Evolutionary conservation across 2,888 invertebrate species (phyloP).

Genomic region (Cecidostiba fungosa): DNA sequence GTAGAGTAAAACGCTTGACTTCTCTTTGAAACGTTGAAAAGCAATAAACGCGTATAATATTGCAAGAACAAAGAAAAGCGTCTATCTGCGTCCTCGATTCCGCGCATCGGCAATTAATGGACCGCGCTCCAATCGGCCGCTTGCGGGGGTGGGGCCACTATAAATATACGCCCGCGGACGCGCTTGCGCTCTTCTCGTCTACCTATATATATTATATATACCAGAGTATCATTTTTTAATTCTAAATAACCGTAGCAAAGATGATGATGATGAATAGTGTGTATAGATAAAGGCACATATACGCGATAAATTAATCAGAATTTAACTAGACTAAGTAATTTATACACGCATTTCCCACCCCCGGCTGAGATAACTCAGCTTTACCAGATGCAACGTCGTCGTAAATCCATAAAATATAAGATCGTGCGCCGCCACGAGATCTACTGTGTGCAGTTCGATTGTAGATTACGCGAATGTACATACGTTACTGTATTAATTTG

Average conservation of each 20-base stretch:
- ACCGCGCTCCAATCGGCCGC: conserved; percentile 69
- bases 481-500: background rate
- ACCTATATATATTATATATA: too few species aligned
- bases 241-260: too few species aligned
- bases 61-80: background rate
- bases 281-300: background rate
- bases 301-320: background rate
- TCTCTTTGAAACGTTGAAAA: too few species aligned
- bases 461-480: too few species aligned
- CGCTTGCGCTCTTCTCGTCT: conserved; percentile 22
- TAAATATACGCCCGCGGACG: conserved; percentile 21
- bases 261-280: too few species aligned
- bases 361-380: conserved; percentile 35
- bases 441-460: background rate
- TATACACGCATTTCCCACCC: background rate
- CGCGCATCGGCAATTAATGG: conserved; percentile 73
- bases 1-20: too few species aligned
- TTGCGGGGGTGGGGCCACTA: conserved; percentile 36
- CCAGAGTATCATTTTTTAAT: too few species aligned
- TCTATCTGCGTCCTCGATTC: conserved; percentile 16
- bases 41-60: too few species aligned
- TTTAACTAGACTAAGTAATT: background rate
- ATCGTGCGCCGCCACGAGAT: conserved; percentile 23
- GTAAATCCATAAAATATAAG: conserved; percentile 32
- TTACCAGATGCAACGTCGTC: conserved; percentile 20